phyloP scores from a whole-genome alignment of 2,888 invertebrate species.

The Teleogryllus oceanicus region DNA sequence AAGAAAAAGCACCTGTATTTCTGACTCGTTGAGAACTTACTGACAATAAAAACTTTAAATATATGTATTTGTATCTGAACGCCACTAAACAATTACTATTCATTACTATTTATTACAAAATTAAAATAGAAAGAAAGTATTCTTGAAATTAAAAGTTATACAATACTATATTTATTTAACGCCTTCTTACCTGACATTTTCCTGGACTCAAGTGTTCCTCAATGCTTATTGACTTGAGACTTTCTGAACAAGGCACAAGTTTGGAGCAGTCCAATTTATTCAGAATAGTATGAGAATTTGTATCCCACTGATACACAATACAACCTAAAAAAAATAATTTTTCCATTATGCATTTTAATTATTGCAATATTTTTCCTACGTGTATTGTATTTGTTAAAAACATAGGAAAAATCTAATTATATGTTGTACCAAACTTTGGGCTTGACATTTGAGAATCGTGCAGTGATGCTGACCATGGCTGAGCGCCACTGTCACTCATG shows the following conservation, averaged over 20 bases:
- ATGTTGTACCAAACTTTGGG: neutral
- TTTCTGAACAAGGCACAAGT: slow-evolving; percentile 87
- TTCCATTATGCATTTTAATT: neutral
- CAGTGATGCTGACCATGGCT: too few species aligned
- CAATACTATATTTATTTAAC: too few species aligned
- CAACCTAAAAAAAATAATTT: slow-evolving; percentile 56
- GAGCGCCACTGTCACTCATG: too few species aligned
- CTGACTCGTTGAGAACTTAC: too few species aligned
- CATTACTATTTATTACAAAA: too few species aligned
- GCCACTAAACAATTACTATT: too few species aligned
- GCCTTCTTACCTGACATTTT: slow-evolving; percentile 63
- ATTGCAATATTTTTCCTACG: neutral
- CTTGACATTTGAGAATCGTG: too few species aligned
- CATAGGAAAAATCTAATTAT: neutral
- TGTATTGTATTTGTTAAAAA: neutral
- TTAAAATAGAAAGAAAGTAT: too few species aligned
- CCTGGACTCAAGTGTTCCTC: slow-evolving; percentile 79
- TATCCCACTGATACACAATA: slow-evolving; percentile 85
- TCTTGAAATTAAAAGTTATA: too few species aligned
- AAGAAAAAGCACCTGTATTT: neutral
- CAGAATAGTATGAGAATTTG: slow-evolving; percentile 60
- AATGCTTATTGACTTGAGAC: slow-evolving; percentile 83
- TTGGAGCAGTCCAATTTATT: slow-evolving; percentile 88
- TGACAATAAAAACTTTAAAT: too few species aligned
- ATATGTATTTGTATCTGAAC: too few species aligned